These are phyloP conservation scores for Pocota personata DNA, from an alignment of 2,888 invertebrate genomes.

Conservation along the genomic window DNA sequence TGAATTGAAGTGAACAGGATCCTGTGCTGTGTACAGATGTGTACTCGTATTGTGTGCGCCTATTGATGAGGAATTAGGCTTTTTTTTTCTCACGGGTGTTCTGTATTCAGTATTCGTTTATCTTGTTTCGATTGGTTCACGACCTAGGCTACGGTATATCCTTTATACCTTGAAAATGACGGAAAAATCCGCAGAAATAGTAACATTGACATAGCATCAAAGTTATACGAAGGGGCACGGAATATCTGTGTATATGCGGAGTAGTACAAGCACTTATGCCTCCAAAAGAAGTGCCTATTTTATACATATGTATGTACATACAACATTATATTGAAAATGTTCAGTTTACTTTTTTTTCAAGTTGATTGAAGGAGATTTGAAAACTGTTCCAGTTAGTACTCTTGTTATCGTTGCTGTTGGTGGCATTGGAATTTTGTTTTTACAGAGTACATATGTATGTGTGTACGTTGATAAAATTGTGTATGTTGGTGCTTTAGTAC, in stretches of 20 bases:
- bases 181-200: background rate
- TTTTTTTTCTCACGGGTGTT: slow-evolving; percentile 22
- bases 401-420: slow-evolving; percentile 19
- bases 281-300: slow-evolving; percentile 37
- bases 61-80: slow-evolving; percentile 61
- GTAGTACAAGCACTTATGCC: slow-evolving; percentile 48
- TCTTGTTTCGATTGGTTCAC: slow-evolving; percentile 60
- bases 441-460: background rate
- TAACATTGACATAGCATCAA: background rate
- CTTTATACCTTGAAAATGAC: slow-evolving; percentile 28
- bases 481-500: background rate
- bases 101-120: slow-evolving; percentile 49
- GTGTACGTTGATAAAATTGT: too few species aligned
- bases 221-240: background rate
- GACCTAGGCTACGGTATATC: slow-evolving; percentile 44
- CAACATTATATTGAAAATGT: slow-evolving; percentile 58
- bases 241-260: background rate
- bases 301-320: too few species aligned
- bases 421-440: slow-evolving; percentile 6
- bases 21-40: background rate
- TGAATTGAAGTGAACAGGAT: slow-evolving; percentile 1
- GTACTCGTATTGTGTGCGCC: slow-evolving; percentile 9
- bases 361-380: slow-evolving; percentile 36
- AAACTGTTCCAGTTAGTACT: slow-evolving; percentile 15
- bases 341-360: slow-evolving; percentile 40